Base-by-base conservation (phyloP, 2,797 vertebrate genomes). In the Rhinichthys osculus region DNA sequence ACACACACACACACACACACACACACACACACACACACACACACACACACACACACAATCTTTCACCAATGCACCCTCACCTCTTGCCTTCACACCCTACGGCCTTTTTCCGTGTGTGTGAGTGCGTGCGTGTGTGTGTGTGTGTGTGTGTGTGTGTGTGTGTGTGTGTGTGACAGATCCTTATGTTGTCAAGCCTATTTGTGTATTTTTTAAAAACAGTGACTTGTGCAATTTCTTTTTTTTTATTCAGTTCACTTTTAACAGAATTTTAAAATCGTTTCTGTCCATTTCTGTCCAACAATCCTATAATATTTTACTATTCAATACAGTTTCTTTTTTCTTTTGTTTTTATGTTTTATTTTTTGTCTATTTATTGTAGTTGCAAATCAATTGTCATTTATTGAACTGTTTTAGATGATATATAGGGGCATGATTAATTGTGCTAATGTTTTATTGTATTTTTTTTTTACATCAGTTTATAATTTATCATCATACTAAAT, bases 41-140 rank as follows among this genome's bases (percentile, higher is more conserved):
- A n/a, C 57, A 79, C 57, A 67, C 86, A 74, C 70, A 73, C 74
- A 73, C 74, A 54, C 52, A 73, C 40, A 77, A n/a, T 30, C 57
- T 47, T 72, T 72, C 64, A 50, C 76, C 17, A 50, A 47, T 44
- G 40, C 42, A 74, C 62, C 10, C 50, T 59, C 70, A 50, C 52
- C 9, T 42, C 66, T 57, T 35, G 19, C 33, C 16, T 72, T 62
- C 27, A 72, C 57, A 67, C 78, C 84, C 90, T 91, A 27, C 14
- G 9, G 71, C 27, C 4, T 42, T 70, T 44, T 78, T 78, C 42
- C 57, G 17, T 7, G 21, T 54, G 30, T 40, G 7, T 81, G 4
- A 17, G 11, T 47, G 4, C 17, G 30, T 44, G 23, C 27, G 57
- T 5, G 57, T n/a, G 23, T n/a, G 57, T 3, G 9, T 14, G 42